Base-by-base conservation (phyloP, 1,140 invertebrate species). In the Vanessa atalanta region DNA sequence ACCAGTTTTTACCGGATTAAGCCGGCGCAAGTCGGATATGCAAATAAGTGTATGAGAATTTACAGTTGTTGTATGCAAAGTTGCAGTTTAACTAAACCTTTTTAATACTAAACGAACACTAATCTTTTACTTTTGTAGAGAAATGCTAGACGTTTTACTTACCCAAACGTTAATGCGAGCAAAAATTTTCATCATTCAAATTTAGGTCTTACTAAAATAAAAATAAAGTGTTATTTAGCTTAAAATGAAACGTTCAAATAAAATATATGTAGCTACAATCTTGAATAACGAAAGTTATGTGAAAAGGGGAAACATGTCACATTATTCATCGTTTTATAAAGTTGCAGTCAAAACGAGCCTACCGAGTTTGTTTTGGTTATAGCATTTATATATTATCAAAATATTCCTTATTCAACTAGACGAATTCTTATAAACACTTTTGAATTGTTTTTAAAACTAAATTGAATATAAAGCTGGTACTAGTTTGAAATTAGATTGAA, bases 1-100 rank as follows among this genome's bases (percentile, higher is more conserved):
- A 86, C 85, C 77, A 80, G 85, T 86, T 87, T 88, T 87, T 87
- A 85, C 85, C 78, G 80, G 85, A 86, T 87, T 87, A 87, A 84
- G 76, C 79, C 75, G 79, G 80, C 71, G 78, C 79, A 71, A 85
- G 75, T 72, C 80, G 83, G 80, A 84, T 86, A 88, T 88, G 82
- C 84, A 88, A 86, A 88, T 82, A 78, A 82, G 81, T 79, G 78
- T 83, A 87, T 83, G 83, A 80, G 80, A 85, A 84, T 86, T 83
- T 86, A 86, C 81, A 75, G 80, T 79, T 83, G 79, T 80, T 83
- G 79, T 80, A 81, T 82, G 83, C 81, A 85, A 80, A 79, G 67
- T 77, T 71, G 67, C 72, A 61, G 70, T 77, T 75, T 50, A 60
- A 63, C 47, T 72, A 65, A 47, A 71, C 61, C 70, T 55, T 73